These are phyloP conservation scores for Arge pagana DNA, from an alignment of 2,888 invertebrate species.

Conservation along the genomic window DNA sequence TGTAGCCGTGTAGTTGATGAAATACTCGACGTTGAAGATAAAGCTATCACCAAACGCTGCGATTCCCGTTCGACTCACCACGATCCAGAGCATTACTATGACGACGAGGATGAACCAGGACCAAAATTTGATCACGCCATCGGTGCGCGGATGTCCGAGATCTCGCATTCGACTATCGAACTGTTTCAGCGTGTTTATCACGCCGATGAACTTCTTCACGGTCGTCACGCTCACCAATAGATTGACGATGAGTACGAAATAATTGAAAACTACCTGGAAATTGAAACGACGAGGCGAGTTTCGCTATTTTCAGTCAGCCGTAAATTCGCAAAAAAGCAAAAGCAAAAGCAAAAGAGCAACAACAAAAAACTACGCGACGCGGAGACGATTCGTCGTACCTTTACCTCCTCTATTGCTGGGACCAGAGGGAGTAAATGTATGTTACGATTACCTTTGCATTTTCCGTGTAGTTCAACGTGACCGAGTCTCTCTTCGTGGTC, in stretches of 20 bases:
- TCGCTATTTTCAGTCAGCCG: too few species aligned
- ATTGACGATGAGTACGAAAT: constrained; percentile 34
- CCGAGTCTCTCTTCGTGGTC: constrained; percentile 8
- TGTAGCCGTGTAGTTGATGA: constrained; percentile 42
- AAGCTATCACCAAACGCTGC: constrained; percentile 42
- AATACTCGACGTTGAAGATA: constrained; percentile 41
- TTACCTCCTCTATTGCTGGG: too few species aligned
- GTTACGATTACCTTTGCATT: constrained; percentile 44
- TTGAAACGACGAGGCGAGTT: too few species aligned
- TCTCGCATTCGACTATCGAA: constrained; percentile 40
- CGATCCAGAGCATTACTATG: constrained; percentile 35
- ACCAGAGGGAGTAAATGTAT: background rate
- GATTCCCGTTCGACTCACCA: constrained; percentile 44
- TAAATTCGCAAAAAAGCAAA: too few species aligned
- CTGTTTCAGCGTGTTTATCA: constrained; percentile 49
- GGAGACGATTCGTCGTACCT: background rate
- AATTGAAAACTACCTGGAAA: constrained; percentile 41
- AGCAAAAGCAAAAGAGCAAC: too few species aligned
- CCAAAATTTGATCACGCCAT: constrained; percentile 29
- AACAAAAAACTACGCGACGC: background rate
- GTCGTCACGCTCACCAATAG: constrained; percentile 29
- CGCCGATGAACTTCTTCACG: constrained; percentile 35
- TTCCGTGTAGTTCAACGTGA: constrained; percentile 39
- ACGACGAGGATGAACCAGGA: constrained; percentile 34
- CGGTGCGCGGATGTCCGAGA: constrained; percentile 40